phyloP scores from a whole-genome alignment of 2,888 invertebrate genomes.

The Drosophila robusta region DNA sequence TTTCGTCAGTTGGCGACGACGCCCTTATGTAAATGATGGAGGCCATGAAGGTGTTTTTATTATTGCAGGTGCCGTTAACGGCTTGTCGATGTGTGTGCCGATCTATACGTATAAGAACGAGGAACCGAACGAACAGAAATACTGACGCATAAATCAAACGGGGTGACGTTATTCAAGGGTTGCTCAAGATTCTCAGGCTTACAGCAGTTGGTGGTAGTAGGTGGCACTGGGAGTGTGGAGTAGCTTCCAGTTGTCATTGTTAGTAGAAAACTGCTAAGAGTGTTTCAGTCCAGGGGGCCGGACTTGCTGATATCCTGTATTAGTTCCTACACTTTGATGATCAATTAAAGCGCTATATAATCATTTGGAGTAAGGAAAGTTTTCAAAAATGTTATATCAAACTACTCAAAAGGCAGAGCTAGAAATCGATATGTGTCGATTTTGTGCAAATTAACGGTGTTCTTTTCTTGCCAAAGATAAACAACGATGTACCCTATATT shows the following conservation, averaged over 20 bases:
- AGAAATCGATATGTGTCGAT: no score
- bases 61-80: slow-evolving; percentile 34
- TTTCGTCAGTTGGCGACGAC: slow-evolving; percentile 31
- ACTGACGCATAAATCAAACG: slow-evolving; percentile 40
- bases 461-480: no score
- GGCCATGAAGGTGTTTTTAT: slow-evolving; percentile 51
- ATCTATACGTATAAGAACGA: slow-evolving; percentile 7
- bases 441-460: no score
- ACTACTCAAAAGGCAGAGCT: no score
- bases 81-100: slow-evolving; percentile 10
- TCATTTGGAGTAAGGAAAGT: no score
- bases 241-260: slow-evolving; percentile 5
- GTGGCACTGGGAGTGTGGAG: not conserved
- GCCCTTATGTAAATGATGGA: slow-evolving; percentile 68
- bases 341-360: no score
- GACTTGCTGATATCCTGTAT: not conserved
- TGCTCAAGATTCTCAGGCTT: slow-evolving; percentile 21
- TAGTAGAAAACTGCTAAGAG: not conserved
- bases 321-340: no score
- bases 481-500: no score
- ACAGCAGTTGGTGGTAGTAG: not conserved
- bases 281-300: no score
- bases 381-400: no score
- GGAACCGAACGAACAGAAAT: slow-evolving; percentile 5
- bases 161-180: slow-evolving; percentile 17